phyloP scores from a whole-genome alignment of 1,140 invertebrate genomes.

The Heliothis virescens region DNA sequence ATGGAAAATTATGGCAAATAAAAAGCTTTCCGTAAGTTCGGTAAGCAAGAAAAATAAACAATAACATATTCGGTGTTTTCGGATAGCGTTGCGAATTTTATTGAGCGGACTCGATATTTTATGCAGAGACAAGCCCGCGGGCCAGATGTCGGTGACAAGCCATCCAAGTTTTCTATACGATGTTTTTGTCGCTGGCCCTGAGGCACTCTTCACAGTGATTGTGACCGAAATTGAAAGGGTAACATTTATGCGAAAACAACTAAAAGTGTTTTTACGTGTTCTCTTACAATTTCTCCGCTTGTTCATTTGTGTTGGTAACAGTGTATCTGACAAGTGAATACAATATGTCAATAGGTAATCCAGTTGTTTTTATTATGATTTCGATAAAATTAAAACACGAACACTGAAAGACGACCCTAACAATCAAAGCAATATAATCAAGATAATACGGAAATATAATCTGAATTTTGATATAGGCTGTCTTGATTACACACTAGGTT shows the following conservation, averaged over 20 bases:
- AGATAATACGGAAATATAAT: too few species aligned
- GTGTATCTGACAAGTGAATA: neutral
- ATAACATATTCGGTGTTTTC: conserved; percentile 14
- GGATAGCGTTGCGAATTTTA: conserved; percentile 19
- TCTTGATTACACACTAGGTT: too few species aligned
- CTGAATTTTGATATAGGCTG: too few species aligned
- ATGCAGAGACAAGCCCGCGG: conserved; percentile 30
- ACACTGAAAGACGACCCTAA: too few species aligned
- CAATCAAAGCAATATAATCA: too few species aligned
- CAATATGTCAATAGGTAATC: neutral
- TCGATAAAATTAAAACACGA: too few species aligned
- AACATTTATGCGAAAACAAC: conserved; percentile 21
- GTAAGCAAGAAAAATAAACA: conserved; percentile 7
- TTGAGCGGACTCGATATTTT: conserved; percentile 33
- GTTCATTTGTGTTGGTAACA: neutral
- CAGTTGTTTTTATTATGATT: neutral
- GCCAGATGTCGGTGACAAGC: conserved; percentile 8
- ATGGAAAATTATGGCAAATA: neutral
- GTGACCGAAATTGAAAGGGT: conserved; percentile 26
- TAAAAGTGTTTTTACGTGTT: conserved; percentile 12
- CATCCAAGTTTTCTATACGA: neutral
- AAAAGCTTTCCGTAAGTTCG: neutral
- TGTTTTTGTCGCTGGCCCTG: conserved; percentile 33
- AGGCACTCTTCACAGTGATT: conserved; percentile 31
- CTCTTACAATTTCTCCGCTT: neutral